Evolutionary conservation across 2,113 vertebrate genomes (phyloP).

Genomic region (Dolichallabes microphthalmus): DNA sequence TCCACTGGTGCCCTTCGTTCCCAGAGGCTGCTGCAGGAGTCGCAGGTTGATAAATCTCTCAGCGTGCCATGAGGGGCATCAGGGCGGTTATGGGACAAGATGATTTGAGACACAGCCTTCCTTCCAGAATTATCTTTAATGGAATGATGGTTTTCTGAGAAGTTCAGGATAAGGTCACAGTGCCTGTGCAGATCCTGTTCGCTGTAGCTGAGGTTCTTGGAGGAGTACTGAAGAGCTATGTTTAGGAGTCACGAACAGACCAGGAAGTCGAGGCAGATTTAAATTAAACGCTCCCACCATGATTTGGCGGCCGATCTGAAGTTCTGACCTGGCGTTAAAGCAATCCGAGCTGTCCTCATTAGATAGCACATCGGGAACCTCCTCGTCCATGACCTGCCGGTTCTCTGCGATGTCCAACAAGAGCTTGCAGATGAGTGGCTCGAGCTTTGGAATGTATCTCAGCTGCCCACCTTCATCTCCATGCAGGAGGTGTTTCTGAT

Average conservation of each 20-base stretch:
- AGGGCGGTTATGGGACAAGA: no score
- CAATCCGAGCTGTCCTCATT: slow-evolving; percentile 80
- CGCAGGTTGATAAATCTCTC: no score
- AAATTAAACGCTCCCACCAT: slow-evolving; percentile 55
- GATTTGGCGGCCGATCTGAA: slow-evolving; percentile 69
- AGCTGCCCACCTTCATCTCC: slow-evolving; percentile 87
- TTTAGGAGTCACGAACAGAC: slow-evolving; percentile 65
- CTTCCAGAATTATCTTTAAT: no score
- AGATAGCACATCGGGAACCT: slow-evolving; percentile 75
- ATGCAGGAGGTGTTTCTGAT: slow-evolving; percentile 89
- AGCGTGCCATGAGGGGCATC: no score
- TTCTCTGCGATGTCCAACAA: slow-evolving; percentile 87
- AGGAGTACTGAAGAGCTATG: no score
- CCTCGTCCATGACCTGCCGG: slow-evolving; percentile 80
- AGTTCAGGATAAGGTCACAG: no score
- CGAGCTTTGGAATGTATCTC: slow-evolving; percentile 85
- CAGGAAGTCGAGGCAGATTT: slow-evolving; percentile 60
- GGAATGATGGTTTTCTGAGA: no score
- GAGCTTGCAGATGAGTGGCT: slow-evolving; percentile 82
- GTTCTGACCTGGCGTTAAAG: slow-evolving; percentile 63
- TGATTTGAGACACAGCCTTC: no score
- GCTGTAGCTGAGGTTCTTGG: no score
- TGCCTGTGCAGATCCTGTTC: no score
- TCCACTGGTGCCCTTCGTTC: no score
- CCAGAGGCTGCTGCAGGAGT: no score